These are phyloP conservation scores for Rhyzopertha dominica DNA, from an alignment of 1,140 invertebrate species.

Conservation along the genomic window DNA sequence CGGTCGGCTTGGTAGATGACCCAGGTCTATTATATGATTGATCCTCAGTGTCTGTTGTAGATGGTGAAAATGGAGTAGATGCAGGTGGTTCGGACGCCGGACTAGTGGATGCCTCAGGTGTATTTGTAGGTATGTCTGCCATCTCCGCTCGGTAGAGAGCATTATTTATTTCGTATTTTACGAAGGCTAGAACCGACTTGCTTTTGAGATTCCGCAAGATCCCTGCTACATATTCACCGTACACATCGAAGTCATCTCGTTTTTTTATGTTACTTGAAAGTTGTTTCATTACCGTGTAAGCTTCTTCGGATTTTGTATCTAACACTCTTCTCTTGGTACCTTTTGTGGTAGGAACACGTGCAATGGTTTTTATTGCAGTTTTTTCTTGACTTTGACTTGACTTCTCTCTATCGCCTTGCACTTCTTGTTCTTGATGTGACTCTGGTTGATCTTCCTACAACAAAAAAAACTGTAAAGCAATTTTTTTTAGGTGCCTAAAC, in stretches of 20 bases:
- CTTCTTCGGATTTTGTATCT: constrained; percentile 7
- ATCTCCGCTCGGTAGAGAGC: constrained; percentile 8
- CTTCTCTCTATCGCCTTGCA: no score
- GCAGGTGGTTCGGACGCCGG: neutral
- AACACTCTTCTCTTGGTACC: constrained; percentile 5
- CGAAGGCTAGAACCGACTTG: no score
- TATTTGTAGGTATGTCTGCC: constrained; percentile 7
- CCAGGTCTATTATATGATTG: constrained; percentile 4
- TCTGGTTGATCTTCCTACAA: constrained; percentile 11
- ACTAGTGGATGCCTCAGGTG: constrained; percentile 4
- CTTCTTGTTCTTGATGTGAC: no score
- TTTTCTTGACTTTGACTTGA: constrained; percentile 13
- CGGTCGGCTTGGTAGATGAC: neutral
- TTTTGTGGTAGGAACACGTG: constrained; percentile 8
- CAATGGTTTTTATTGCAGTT: neutral
- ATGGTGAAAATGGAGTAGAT: no score
- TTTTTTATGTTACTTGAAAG: no score
- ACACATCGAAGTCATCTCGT: constrained; percentile 18
- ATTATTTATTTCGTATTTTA: no score
- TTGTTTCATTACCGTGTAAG: constrained; percentile 4
- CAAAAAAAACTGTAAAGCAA: constrained; percentile 6
- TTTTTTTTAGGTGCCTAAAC: constrained; percentile 7
- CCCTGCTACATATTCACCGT: constrained; percentile 13
- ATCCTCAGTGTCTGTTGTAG: neutral
- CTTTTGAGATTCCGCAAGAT: constrained; percentile 14